Base-by-base conservation (phyloP, 2,888 invertebrate genomes). In the Sminthurides aquaticus region DNA sequence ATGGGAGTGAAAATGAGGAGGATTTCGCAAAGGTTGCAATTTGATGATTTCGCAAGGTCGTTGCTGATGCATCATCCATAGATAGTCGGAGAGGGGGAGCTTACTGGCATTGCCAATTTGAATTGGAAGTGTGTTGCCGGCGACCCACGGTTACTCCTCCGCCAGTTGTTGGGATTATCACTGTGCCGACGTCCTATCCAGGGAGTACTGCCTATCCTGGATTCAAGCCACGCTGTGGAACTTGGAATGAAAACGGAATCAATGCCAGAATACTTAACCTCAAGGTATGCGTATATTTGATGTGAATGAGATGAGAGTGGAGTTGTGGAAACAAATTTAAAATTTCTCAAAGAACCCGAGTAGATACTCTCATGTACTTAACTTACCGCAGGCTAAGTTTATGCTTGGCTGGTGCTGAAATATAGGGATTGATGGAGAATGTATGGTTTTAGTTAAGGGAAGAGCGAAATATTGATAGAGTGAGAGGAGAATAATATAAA, bases 201-300 rank as follows among this genome's bases (percentile, higher is more conserved):
- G 60, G 63, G 0, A 58, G 55, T 15, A 67, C 71, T 25, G 66
- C 66, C 18, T 34, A 63, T 15, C 73, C 72, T 15, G 70, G 69
- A 22, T 73, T 59, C 56, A 34, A 15, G 8, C 71, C 74, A 11
- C 68, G 68, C 22, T 74, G 74, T 66, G 74, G 74, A 8, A 68
- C 69, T 3, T 57, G 71, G n/a, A 73, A 74, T 67, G 72, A 72
- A 0, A 73, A 74, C 62, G 74, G 74, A 11, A 69, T 74, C 27
- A 71, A 73, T 49, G 74, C 73, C 3, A 54, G 74, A 24, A 68
- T 74, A 28, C 65, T 74, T 1, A 72, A 72, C 1, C 70, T 72
- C 49, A 72, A 74, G 62, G 74, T 69, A 48, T 57, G 49, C 22
- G 25, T 58, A 3, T 25, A 27, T 49, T 54, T 22, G 11, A 22